Evolutionary conservation across 2,888 invertebrate genomes (phyloP), one percentile per base, ranked within the genome.

Genomic region (Acanthopleura granulata): DNA sequence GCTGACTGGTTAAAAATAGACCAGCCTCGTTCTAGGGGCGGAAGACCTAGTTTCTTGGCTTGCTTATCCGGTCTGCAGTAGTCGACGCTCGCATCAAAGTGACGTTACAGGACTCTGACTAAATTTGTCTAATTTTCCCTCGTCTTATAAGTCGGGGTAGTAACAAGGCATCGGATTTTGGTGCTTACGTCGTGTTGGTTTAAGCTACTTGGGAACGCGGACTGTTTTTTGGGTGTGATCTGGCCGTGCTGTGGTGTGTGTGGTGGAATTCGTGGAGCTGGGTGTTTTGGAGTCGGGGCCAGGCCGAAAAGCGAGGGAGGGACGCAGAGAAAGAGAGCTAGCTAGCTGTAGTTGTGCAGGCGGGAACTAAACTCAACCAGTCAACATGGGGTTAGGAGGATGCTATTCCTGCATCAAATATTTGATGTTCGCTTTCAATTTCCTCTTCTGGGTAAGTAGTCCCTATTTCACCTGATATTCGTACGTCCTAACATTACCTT

Each of bases 381-480:
- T 69, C 72, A 81, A 50, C 74, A 86, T 87, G 88, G 89, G 86
- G 15, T 77, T 89, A 18, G 89, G 88, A 79, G 86, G 88, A 66
- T 90, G 90, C 80, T 88, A 89, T 78, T 84, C 86, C 11, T 89
- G 89, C 77, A 86, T 90, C 79, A 88, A 89, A 79, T 90, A 89
- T 84, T 80, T 89, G 81, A 89, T 90, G 89, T 90, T 90, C 77
- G 89, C 88, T 57, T 90, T 89, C 82, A 90, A 90, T 83, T 89
- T 89, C 80, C 77, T 90, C 16, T 89, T 90, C 78, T 89, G 89
- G 90, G 90, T 89, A 78, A 87, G 89, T 89, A 72, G 29, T 16
- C 57, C 14, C 3, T 57, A n/a, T 22, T 18, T 57, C 18, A 57
- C 6, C 12, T 6, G 18, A 57, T 57, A 12, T 57, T 12, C 12